phyloP scores from a whole-genome alignment of 2,113 vertebrate species.

The Festucalex cinctus region DNA sequence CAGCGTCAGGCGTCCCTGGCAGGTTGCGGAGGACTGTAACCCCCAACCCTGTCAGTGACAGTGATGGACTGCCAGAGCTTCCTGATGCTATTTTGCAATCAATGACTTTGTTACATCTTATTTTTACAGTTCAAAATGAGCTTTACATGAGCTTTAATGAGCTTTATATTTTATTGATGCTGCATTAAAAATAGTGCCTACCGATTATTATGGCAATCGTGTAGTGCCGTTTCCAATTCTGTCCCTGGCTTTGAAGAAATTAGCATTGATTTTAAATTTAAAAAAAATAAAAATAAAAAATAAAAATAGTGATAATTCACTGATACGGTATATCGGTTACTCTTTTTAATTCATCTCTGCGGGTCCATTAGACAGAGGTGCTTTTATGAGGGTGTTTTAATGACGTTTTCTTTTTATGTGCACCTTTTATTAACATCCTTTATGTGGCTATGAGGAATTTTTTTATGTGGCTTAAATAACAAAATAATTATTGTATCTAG shows the following conservation, averaged over 20 bases:
- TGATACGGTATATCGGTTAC: not conserved
- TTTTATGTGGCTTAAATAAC: too few relatives aligned
- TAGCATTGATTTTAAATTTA: not conserved
- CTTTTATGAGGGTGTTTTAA: too few relatives aligned
- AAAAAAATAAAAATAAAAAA: too few relatives aligned
- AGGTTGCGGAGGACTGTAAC: constrained; percentile 21
- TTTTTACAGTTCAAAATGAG: not conserved
- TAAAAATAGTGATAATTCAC: not conserved
- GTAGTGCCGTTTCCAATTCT: not conserved
- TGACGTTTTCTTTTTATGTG: too few relatives aligned
- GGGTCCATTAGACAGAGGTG: too few relatives aligned
- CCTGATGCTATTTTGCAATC: not conserved
- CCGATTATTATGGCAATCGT: not conserved
- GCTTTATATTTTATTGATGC: too few relatives aligned
- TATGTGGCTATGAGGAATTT: too few relatives aligned
- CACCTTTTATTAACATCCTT: too few relatives aligned
- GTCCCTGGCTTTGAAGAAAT: not conserved
- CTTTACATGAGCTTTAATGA: not conserved
- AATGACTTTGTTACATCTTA: not conserved
- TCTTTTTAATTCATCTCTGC: not conserved
- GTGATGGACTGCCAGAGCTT: constrained; percentile 32
- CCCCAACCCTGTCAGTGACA: constrained; percentile 16
- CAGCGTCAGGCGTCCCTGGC: constrained; percentile 5
- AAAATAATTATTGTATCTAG: too few relatives aligned
- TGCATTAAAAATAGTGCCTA: not conserved